These are phyloP conservation scores for Otolemur garnettii DNA, from an alignment of 2,113 vertebrate genomes.

Conservation along the genomic window DNA sequence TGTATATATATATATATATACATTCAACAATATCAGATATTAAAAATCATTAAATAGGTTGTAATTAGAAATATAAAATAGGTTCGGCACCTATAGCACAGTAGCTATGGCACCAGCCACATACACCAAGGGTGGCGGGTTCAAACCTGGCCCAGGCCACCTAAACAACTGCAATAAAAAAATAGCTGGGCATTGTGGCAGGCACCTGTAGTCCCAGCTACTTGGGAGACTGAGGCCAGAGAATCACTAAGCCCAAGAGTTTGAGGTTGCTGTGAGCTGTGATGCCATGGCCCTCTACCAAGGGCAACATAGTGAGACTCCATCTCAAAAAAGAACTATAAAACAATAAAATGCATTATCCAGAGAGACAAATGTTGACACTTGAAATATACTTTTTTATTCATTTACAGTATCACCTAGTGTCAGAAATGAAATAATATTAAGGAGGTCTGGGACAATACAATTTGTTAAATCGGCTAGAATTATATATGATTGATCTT, in stretches of 20 bases:
- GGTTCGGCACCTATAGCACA: no score
- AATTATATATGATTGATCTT: slow-evolving; percentile 49
- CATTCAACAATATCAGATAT: neutral
- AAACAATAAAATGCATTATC: slow-evolving; percentile 33
- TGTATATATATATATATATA: neutral
- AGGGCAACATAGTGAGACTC: no score
- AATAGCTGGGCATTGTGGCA: no score
- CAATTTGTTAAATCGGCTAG: slow-evolving; percentile 19
- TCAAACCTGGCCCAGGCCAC: no score
- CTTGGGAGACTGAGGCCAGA: no score
- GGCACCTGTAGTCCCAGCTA: no score
- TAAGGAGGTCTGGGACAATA: slow-evolving; percentile 46
- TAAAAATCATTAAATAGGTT: neutral
- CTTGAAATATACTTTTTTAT: neutral
- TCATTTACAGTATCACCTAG: neutral
- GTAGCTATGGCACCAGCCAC: no score
- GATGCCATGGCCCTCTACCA: no score
- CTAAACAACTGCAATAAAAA: no score
- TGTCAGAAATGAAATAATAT: slow-evolving; percentile 35
- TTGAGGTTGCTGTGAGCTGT: no score
- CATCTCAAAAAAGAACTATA: neutral
- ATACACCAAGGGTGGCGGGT: no score
- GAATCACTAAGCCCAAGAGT: no score
- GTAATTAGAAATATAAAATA: neutral
- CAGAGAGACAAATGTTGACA: slow-evolving; percentile 37